Evolutionary conservation across 2,797 vertebrate species (phyloP).

Genomic region (Saxicola maurus): DNA sequence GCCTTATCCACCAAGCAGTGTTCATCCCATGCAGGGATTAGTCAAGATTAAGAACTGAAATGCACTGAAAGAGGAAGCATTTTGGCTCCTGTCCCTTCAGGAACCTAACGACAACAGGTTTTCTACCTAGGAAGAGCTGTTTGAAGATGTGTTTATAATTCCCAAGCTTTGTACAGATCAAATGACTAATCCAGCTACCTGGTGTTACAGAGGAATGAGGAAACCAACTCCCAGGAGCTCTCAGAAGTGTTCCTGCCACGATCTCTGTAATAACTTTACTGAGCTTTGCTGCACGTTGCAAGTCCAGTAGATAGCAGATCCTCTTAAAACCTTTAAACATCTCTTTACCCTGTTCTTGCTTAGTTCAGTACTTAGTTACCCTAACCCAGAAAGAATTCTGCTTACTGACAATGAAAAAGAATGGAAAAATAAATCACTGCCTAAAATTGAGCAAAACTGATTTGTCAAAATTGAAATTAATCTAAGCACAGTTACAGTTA

Average conservation of each 20-base stretch:
- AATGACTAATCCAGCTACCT: conserved; percentile 59
- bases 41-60: neutral
- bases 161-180: conserved; percentile 47
- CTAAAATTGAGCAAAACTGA: neutral
- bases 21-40: neutral
- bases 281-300: neutral
- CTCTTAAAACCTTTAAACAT: neutral
- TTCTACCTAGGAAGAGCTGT: conserved; percentile 33
- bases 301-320: neutral
- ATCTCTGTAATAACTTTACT: neutral
- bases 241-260: neutral
- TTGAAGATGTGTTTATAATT: conserved; percentile 55
- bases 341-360: neutral
- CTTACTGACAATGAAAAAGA: neutral
- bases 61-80: neutral
- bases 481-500: neutral
- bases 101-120: conserved; percentile 1
- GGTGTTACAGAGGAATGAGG: conserved; percentile 50
- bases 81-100: conserved; percentile 9
- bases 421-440: neutral
- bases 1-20: neutral
- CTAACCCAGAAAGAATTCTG: neutral
- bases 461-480: neutral
- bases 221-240: conserved; percentile 54
- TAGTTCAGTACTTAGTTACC: neutral